These are phyloP conservation scores for Lonchura striata DNA, from an alignment of 2,113 vertebrate species.

Conservation along the genomic window DNA sequence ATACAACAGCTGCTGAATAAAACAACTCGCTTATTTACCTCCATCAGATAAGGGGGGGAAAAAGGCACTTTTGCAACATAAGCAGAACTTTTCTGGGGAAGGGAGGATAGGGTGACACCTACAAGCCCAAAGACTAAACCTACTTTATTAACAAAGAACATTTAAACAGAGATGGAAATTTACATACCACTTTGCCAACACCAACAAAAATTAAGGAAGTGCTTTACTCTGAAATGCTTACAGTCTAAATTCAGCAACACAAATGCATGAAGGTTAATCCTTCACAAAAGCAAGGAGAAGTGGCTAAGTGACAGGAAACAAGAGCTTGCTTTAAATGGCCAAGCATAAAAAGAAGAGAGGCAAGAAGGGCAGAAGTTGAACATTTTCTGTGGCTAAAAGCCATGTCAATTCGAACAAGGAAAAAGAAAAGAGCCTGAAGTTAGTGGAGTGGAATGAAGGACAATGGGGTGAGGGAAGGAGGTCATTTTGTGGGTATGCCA, in stretches of 20 bases:
- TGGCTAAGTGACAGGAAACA: background rate
- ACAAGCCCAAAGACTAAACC: background rate
- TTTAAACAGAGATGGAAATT: background rate
- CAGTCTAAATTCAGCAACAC: background rate
- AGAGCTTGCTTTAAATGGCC: background rate
- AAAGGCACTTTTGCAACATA: background rate
- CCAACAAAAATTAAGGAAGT: background rate
- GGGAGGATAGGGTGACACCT: background rate
- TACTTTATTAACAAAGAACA: background rate
- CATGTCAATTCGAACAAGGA: background rate
- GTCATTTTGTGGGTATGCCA: background rate
- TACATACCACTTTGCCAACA: background rate
- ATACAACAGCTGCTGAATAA: constrained; percentile 31
- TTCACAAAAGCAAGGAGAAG: background rate
- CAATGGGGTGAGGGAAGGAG: background rate
- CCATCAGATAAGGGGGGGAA: background rate
- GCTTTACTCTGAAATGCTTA: background rate
- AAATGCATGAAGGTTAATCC: background rate
- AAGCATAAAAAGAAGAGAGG: background rate
- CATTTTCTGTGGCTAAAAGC: background rate
- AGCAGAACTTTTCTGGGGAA: background rate
- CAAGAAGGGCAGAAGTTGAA: background rate
- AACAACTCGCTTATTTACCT: constrained; percentile 21
- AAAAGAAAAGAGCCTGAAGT: background rate
- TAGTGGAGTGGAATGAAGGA: background rate